Evolutionary conservation across 2,113 vertebrate species (phyloP).

Genomic region (Sprattus sprattus): DNA sequence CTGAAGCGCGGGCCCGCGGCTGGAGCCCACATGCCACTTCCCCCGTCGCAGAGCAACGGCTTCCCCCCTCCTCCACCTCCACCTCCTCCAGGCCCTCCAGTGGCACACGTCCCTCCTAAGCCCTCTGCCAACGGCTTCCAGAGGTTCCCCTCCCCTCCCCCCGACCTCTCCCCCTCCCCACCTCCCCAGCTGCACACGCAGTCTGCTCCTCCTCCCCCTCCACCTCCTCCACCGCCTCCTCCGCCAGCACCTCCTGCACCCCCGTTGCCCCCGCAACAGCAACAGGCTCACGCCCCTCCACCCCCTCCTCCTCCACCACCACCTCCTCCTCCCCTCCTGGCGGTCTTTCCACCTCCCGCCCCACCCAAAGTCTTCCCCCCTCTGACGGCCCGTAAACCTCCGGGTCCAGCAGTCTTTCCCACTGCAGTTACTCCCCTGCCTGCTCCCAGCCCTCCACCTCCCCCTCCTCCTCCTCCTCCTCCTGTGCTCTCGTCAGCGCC

Average conservation of each 20-base stretch:
- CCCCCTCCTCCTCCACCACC: constrained; percentile 60
- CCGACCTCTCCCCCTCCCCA: background rate
- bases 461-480: constrained; percentile 39
- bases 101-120: background rate
- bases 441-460: constrained; percentile 29
- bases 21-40: constrained; percentile 59
- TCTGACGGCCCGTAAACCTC: constrained; percentile 68
- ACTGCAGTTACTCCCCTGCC: constrained; percentile 65
- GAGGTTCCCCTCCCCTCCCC: background rate
- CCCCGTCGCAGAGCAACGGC: constrained; percentile 41
- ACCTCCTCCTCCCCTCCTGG: constrained; percentile 45
- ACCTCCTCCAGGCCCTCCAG: background rate
- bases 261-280: constrained; percentile 57
- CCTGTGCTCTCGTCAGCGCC: constrained; percentile 67
- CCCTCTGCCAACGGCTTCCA: constrained; percentile 51
- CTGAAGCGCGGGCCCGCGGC: constrained; percentile 66
- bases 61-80: constrained; percentile 37
- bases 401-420: constrained; percentile 54
- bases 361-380: constrained; percentile 76
- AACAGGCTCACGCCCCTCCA: constrained; percentile 16
- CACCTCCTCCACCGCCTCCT: constrained; percentile 63
- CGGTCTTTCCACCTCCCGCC: constrained; percentile 61
- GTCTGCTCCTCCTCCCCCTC: constrained; percentile 50
- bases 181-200: constrained; percentile 56
- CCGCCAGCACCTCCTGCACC: constrained; percentile 55